Conservation (phyloP, 2,113 vertebrate species). For the Dissostichus mawsoni region DNA sequence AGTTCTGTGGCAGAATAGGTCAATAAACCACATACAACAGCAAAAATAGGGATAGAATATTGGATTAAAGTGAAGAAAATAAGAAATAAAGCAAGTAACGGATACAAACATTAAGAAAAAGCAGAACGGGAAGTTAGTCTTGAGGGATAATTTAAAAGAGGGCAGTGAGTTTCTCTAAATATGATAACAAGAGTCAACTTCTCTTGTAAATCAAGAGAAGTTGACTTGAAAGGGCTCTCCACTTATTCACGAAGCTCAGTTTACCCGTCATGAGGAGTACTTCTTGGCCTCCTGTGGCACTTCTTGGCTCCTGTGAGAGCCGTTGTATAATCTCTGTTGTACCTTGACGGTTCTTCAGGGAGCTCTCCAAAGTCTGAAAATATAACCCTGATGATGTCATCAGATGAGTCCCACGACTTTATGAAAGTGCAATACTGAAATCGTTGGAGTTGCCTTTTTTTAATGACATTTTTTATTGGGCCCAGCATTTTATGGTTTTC, state of each 20-base stretch:
- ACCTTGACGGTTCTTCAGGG: not conserved
- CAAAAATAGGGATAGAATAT: not conserved
- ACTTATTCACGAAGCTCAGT: not conserved
- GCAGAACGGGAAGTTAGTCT: too few species aligned
- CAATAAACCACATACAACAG: not conserved
- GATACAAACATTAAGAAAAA: too few species aligned
- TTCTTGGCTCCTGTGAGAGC: too few species aligned
- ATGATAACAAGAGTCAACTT: too few species aligned
- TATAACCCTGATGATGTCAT: not conserved
- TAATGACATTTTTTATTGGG: not conserved
- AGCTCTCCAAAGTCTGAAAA: not conserved
- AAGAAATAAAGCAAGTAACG: too few species aligned
- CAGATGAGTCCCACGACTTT: not conserved
- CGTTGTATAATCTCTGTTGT: not conserved
- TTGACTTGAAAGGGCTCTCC: not conserved
- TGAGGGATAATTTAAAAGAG: too few species aligned
- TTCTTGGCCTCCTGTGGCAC: too few species aligned
- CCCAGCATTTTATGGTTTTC: slow-evolving; percentile 6
- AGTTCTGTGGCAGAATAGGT: not conserved
- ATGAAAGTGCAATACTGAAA: not conserved
- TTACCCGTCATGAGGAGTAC: not conserved
- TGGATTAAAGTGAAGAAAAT: not conserved
- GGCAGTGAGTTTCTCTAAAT: not conserved
- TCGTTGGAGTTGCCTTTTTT: not conserved
- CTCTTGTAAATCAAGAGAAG: too few species aligned